These are phyloP conservation scores for Argynnis bischoffii DNA, from an alignment of 2,888 invertebrate species.

Conservation along the genomic window DNA sequence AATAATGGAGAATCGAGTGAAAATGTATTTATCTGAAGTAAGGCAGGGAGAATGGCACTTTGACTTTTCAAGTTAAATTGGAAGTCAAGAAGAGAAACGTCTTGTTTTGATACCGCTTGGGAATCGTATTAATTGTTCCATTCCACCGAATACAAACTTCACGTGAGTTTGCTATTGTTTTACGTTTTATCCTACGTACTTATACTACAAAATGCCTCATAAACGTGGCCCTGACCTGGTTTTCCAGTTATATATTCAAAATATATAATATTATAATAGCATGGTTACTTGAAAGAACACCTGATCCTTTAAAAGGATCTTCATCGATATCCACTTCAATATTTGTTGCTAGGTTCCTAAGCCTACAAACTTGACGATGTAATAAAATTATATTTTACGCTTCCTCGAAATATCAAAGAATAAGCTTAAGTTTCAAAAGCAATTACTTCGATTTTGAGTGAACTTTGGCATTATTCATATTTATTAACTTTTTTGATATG, in stretches of 20 bases:
- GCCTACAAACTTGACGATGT: not conserved
- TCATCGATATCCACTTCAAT: conserved; percentile 20
- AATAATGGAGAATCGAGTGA: conserved; percentile 33
- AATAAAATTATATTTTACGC: not conserved
- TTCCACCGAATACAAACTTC: conserved; percentile 48
- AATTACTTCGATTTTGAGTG: not conserved
- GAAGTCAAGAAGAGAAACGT: conserved; percentile 33
- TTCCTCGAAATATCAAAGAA: not conserved
- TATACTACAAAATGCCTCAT: conserved; percentile 48
- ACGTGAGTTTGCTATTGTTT: conserved; percentile 53
- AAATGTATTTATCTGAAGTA: conserved; percentile 36
- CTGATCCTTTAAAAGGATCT: conserved; percentile 31
- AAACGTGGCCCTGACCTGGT: conserved; percentile 33
- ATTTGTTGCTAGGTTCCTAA: not conserved
- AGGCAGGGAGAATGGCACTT: conserved; percentile 33
- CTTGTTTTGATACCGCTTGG: conserved; percentile 40
- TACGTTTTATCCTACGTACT: conserved; percentile 43
- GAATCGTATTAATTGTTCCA: conserved; percentile 53
- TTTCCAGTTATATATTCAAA: conserved; percentile 4
- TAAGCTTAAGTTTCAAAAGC: conserved; percentile 2
- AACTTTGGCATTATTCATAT: not conserved
- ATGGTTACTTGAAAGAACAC: conserved; percentile 38
- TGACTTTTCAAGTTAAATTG: conserved; percentile 42
- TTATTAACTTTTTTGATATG: conserved; percentile 2
- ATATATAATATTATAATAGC: conserved; percentile 31